Base-by-base conservation (phyloP, 2,888 invertebrate species). In the Tipula lateralis region DNA sequence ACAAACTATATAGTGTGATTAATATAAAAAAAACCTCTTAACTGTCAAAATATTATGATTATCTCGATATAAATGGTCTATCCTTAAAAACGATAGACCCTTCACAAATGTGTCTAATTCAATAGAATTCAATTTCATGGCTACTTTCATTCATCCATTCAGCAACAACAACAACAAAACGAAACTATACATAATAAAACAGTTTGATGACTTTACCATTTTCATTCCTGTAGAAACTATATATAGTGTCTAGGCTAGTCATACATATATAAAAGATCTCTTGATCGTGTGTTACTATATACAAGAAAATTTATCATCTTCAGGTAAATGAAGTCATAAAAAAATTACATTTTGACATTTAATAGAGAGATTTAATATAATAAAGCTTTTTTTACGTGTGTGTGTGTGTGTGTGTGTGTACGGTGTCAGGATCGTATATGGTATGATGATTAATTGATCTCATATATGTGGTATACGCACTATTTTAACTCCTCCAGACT, bases 31-130 rank as follows among this genome's bases (percentile, higher is more conserved):
- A 82, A 82, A 82, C 29, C 82, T 29, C 29, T 30, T 30, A 82
- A 82, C 82, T 82, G 82, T 82, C 82, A 82, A 82, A 82, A 82
- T 82, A 82, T 82, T 82, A 82, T 82, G 82, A 82, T 82, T 32
- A 82, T 66, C 82, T 82, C 29, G 13, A 82, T 16, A 82, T 82
- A 82, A 82, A 82, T 82, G 82, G 32, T 82, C 82, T 82, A 82
- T 82, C 82, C 66, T 66, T 66, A 66, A 66, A 66, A 66, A 24
- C 12, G 24, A 66, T 19, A 66, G 66, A 66, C 66, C 66, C 66
- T 66, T 66, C 66, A 66, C 66, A 66, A 66, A 66, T 66, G 66
- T 66, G 66, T 66, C 66, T 66, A 66, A 66, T 66, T 66, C 66
- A 66, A 66, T 66, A 66, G 66, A 66, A 66, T 66, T 66, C 66